These are phyloP conservation scores for Rachycentron canadum DNA, from an alignment of 2,797 vertebrate species.

Conservation along the genomic window DNA sequence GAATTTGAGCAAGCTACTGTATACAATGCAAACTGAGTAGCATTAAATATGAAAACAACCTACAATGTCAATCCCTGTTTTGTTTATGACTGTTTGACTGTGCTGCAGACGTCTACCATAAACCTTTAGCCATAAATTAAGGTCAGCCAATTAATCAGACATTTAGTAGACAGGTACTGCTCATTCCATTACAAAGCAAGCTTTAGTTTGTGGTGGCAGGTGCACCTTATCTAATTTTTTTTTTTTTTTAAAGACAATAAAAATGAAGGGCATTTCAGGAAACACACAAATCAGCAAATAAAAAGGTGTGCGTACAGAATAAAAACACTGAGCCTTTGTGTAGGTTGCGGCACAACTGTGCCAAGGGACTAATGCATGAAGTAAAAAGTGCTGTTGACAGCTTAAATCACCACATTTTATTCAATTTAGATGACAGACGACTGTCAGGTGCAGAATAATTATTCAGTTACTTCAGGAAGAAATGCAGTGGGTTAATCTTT, in stretches of 20 bases:
- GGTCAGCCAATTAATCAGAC: neutral
- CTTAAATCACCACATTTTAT: too few relatives aligned
- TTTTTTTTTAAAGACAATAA: neutral
- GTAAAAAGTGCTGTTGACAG: too few relatives aligned
- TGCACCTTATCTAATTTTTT: neutral
- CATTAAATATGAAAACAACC: neutral
- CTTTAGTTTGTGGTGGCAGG: neutral
- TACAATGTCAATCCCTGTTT: conserved; percentile 3
- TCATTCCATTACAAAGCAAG: neutral
- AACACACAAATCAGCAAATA: neutral
- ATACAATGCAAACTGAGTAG: neutral
- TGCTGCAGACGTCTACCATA: neutral
- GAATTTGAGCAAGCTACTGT: neutral
- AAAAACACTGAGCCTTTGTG: neutral
- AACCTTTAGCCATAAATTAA: neutral
- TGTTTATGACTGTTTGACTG: conserved; percentile 10
- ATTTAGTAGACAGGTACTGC: neutral
- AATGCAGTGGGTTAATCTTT: too few relatives aligned
- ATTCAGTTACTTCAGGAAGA: too few relatives aligned
- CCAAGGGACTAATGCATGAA: too few relatives aligned
- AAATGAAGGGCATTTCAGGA: neutral
- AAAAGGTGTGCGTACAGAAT: neutral
- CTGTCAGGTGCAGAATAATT: too few relatives aligned
- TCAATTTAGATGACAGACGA: too few relatives aligned
- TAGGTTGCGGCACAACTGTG: too few relatives aligned